phyloP scores from a whole-genome alignment of 2,888 invertebrate genomes.

The Callimorpha dominula region DNA sequence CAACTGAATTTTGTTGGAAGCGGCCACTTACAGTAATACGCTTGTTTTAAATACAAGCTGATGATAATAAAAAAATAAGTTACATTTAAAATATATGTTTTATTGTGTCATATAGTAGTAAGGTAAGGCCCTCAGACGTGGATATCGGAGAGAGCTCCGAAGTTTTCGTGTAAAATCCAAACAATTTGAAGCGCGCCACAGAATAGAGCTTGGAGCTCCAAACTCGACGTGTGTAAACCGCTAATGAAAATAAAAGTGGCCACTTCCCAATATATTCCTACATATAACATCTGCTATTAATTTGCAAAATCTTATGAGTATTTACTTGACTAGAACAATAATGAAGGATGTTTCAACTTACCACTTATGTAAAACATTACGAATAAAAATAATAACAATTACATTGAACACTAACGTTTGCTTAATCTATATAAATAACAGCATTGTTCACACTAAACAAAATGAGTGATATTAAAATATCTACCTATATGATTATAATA shows the following conservation, averaged over 20 bases:
- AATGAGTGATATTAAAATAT: neutral
- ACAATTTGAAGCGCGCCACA: neutral
- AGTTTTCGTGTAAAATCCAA: too few species aligned
- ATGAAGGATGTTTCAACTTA: constrained; percentile 30
- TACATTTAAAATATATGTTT: too few species aligned
- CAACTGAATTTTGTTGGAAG: constrained; percentile 18
- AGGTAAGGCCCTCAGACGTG: too few species aligned
- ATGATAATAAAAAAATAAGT: too few species aligned
- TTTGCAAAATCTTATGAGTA: constrained; percentile 30
- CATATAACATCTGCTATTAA: constrained; percentile 26
- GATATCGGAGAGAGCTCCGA: too few species aligned
- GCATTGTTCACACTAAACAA: constrained; percentile 22
- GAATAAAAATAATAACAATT: constrained; percentile 15
- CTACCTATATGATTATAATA: neutral
- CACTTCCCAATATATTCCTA: constrained; percentile 8
- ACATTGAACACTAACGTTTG: constrained; percentile 41
- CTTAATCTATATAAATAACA: constrained; percentile 22
- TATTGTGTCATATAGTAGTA: too few species aligned
- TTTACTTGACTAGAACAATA: constrained; percentile 43
- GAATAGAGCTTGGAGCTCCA: neutral
- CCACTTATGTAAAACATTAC: constrained; percentile 11
- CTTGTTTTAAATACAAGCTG: too few species aligned
- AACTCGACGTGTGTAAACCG: neutral
- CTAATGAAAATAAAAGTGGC: neutral
- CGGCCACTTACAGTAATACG: too few species aligned